Percentiles rank a stretch among this genome's conserved stretches.
Evolutionary conservation across 2,888 invertebrate species (phyloP).

Genomic region (Eilema griseolum): DNA sequence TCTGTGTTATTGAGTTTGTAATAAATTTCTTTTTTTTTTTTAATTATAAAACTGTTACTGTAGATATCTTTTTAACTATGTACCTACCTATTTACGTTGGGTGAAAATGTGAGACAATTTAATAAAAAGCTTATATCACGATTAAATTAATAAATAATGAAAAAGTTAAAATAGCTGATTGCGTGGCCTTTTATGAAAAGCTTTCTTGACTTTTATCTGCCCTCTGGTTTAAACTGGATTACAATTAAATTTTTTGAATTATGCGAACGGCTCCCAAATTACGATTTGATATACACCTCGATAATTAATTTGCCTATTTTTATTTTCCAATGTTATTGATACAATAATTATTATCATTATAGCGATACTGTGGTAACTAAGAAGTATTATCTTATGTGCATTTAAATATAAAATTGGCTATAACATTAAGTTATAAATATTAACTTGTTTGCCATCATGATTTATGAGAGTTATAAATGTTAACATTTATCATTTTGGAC

Average conservation of each 20-base stretch:
- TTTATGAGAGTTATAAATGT: constrained; percentile 22
- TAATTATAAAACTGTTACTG: neutral
- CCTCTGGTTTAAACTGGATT: neutral
- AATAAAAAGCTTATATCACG: neutral
- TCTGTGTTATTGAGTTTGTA: neutral
- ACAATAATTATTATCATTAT: constrained; percentile 1
- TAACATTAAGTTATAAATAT: constrained; percentile 14
- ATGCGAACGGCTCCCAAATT: neutral
- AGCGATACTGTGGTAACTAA: neutral
- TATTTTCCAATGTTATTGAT: neutral
- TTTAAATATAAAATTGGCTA: constrained; percentile 16
- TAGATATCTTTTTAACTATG: neutral
- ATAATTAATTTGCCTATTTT: neutral
- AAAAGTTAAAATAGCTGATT: neutral
- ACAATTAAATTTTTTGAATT: neutral
- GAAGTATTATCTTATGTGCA: neutral
- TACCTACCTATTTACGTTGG: no score
- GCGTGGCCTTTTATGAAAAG: constrained; percentile 2
- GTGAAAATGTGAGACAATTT: neutral
- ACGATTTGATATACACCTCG: neutral
- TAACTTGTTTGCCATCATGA: constrained; percentile 16
- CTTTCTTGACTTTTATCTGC: constrained; percentile 1
- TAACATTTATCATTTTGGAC: constrained; percentile 14
- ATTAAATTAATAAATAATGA: neutral
- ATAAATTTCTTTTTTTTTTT: neutral